Evolutionary conservation across 1,140 invertebrate genomes (phyloP), one percentile per base, ranked within the genome.

Genomic region (Bacillus rossius): DNA sequence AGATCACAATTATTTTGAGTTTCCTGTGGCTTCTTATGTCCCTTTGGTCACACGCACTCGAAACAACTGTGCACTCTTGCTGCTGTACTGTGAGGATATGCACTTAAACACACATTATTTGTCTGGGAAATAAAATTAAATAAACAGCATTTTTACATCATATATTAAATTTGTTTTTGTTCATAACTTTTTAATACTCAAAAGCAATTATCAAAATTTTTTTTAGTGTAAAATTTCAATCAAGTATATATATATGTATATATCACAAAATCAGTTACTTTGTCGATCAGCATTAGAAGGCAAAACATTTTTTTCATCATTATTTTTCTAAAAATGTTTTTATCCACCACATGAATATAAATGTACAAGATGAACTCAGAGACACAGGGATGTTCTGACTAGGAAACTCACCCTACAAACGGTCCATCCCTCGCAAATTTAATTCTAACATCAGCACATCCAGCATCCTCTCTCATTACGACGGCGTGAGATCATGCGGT

Each of bases 121-220:
- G 29, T 10, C 10, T 4, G 29, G 29, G 29, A 34, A 34, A 34
- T 34, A 34, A 34, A 34, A 34, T 37, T 20, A 23, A 45, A 55
- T 43, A 52, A 52, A 55, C 17, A 19, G 19, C n/a, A 22, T 55
- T n/a, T 37, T 40, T 23, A 22, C 40, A 43, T 17, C 52, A 65
- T 65, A 63, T 57, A 60, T 56, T 26, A 60, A 20, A 25, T 56
- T 65, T 59, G 49, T 61, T 58, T 57, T 57, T 57, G 43, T 48
- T 61, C 60, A 62, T 62, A 34, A 60, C 50, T 48, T 61, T 62
- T 64, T 62, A 34, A 34, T 34, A 65, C 52, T 61, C 59, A 62
- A 66, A 64, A 64, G 66, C 60, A 61, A 64, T 65, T 67, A 67
- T 67, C 66, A 67, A 67, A 67, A 67, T 60, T 52, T 67, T 47